These are phyloP conservation scores for Lordiphosa clarofinis DNA, from an alignment of 1,140 invertebrate species.

Conservation along the genomic window DNA sequence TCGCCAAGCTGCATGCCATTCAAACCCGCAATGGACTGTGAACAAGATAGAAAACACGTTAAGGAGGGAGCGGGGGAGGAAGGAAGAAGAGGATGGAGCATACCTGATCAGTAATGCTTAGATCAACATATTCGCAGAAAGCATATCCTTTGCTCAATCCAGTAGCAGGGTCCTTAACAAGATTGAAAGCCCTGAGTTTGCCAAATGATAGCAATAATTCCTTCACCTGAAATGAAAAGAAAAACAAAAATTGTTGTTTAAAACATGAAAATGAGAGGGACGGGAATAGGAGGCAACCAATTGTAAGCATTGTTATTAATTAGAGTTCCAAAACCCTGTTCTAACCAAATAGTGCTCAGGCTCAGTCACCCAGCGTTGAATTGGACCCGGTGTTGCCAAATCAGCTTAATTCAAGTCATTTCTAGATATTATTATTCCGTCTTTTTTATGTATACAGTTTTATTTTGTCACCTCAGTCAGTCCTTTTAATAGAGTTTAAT, in stretches of 20 bases:
- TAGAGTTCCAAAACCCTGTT: too few species aligned
- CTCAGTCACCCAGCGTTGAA: too few species aligned
- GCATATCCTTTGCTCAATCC: conserved; percentile 99
- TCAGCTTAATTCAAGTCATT: too few species aligned
- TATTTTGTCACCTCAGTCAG: too few species aligned
- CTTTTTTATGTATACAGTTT: too few species aligned
- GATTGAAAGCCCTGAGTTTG: conserved; percentile 97
- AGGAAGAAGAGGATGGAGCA: conserved; percentile 10
- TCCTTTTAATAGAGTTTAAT: too few species aligned
- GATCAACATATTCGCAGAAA: conserved; percentile 99
- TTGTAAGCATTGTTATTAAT: too few species aligned
- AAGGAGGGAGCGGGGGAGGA: not conserved
- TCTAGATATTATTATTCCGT: too few species aligned
- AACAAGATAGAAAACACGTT: conserved; percentile 67
- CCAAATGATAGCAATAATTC: conserved; percentile 98
- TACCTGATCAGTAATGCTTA: conserved; percentile 98
- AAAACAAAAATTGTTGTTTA: not conserved
- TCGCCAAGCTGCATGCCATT: conserved; percentile 99
- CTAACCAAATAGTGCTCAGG: too few species aligned
- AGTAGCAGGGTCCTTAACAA: conserved; percentile 98
- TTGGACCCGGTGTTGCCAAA: too few species aligned
- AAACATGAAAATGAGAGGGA: not conserved
- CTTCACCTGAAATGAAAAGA: conserved; percentile 87
- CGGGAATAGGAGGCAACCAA: too few species aligned
- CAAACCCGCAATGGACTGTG: conserved; percentile 96